A percentile compares a stretch with the other conserved stretches of the same genome.
phyloP scores from a whole-genome alignment of 2,888 invertebrate genomes.

The Taphrorychus bicolor region DNA sequence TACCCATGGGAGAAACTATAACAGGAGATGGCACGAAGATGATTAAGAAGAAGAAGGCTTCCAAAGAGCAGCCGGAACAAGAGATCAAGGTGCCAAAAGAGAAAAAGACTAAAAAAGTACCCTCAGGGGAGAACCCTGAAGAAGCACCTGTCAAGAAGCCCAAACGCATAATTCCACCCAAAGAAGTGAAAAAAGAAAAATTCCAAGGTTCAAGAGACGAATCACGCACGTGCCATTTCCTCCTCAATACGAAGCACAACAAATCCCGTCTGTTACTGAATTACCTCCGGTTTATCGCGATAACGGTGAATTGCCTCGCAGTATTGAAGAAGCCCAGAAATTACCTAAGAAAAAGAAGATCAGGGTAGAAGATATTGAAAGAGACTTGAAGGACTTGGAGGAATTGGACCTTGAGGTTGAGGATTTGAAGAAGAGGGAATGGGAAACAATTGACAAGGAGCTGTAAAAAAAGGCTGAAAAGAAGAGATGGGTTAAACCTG shows the following conservation, averaged over 20 bases:
- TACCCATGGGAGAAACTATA: too few species aligned
- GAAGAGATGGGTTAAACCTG: slow-evolving; percentile 44
- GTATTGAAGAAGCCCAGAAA: too few species aligned
- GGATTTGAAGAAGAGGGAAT: slow-evolving; percentile 56
- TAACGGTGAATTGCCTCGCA: too few species aligned
- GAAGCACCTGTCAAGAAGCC: slow-evolving; percentile 45
- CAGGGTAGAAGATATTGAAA: slow-evolving; percentile 57
- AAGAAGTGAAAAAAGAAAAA: slow-evolving; percentile 48
- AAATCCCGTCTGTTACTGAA: too few species aligned
- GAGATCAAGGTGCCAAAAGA: too few species aligned
- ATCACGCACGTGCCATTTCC: too few species aligned
- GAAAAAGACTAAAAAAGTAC: background rate
- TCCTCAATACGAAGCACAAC: too few species aligned
- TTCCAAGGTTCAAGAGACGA: slow-evolving; percentile 61
- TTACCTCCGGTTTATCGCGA: too few species aligned
- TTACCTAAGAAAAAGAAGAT: slow-evolving; percentile 54
- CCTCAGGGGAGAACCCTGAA: slow-evolving; percentile 12
- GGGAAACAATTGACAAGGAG: slow-evolving; percentile 56
- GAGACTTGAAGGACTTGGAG: slow-evolving; percentile 59
- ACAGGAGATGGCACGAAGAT: too few species aligned
- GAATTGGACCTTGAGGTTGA: slow-evolving; percentile 59
- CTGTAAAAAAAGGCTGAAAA: slow-evolving; percentile 48
- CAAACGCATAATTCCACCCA: slow-evolving; percentile 46
- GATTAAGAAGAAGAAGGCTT: too few species aligned
- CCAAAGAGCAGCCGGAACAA: too few species aligned